These are phyloP conservation scores for Patiria pectinifera DNA, from an alignment of 53 echinoderm and acorn worm species.

Conservation along the genomic window DNA sequence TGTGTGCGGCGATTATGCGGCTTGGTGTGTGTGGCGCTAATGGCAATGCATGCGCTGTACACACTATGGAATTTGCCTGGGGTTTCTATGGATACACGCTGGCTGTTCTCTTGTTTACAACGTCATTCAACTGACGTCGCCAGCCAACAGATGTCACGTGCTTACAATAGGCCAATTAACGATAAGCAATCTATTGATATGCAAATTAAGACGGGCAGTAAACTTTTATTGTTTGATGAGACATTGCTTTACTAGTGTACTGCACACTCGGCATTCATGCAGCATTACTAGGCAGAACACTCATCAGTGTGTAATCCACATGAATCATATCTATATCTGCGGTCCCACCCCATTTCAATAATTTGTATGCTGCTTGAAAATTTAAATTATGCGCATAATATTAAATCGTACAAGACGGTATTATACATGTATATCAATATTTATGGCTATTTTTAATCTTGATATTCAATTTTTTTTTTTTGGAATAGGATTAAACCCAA, in stretches of 20 bases:
- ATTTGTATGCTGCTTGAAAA: background rate
- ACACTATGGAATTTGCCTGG: slow-evolving; percentile 91
- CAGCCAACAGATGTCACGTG: slow-evolving; percentile 80
- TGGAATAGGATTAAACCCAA: too few relatives aligned
- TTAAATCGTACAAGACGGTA: too few relatives aligned
- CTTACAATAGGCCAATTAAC: slow-evolving; percentile 71
- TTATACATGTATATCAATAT: too few relatives aligned
- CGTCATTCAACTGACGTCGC: slow-evolving; percentile 88
- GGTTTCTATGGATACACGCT: slow-evolving; percentile 89
- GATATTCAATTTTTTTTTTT: too few relatives aligned
- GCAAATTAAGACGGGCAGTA: slow-evolving; percentile 14
- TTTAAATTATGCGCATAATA: background rate
- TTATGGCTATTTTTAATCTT: too few relatives aligned
- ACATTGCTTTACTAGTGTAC: background rate
- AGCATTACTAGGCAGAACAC: background rate
- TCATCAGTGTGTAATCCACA: background rate
- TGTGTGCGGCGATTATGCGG: background rate
- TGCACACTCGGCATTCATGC: background rate
- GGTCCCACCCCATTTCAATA: background rate
- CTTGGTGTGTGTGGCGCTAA: background rate
- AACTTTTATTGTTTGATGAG: background rate
- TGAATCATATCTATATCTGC: background rate
- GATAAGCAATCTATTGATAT: slow-evolving; percentile 32
- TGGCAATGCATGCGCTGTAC: slow-evolving; percentile 24
- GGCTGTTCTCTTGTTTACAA: slow-evolving; percentile 85